Percentiles rank a stretch among this genome's conserved stretches.
phyloP scores from a whole-genome alignment of 2,888 invertebrate genomes.

The Torymus tubicola region DNA sequence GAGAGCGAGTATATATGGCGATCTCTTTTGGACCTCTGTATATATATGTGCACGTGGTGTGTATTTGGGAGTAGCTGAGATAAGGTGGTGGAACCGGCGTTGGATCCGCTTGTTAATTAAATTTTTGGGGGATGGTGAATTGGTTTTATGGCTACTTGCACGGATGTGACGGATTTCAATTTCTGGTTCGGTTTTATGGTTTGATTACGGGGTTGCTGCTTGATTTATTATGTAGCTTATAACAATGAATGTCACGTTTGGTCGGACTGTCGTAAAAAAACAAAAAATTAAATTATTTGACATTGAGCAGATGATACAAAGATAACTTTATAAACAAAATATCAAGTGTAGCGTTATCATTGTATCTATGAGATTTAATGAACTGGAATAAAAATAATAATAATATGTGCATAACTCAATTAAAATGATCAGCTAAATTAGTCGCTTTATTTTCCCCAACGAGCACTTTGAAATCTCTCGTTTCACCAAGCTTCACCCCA shows the following conservation, averaged over 20 bases:
- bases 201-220: not conserved
- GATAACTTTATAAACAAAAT: too few relatives aligned
- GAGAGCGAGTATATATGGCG: not conserved
- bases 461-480: not conserved
- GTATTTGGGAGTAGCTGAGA: too few relatives aligned
- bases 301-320: too few relatives aligned
- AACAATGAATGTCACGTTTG: too few relatives aligned
- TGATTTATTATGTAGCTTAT: too few relatives aligned
- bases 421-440: conserved; percentile 26
- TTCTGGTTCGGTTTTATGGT: not conserved
- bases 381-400: not conserved
- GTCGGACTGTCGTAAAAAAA: too few relatives aligned
- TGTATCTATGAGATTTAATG: not conserved
- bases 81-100: not conserved
- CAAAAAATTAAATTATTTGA: too few relatives aligned
- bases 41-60: too few relatives aligned
- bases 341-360: too few relatives aligned
- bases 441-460: conserved; percentile 9
- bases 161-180: not conserved
- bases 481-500: not conserved
- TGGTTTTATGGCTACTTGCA: conserved; percentile 21
- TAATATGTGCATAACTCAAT: conserved; percentile 23
- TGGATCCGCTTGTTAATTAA: conserved; percentile 31
- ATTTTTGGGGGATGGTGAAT: conserved; percentile 19
- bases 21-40: not conserved